Evolutionary conservation across 1,140 invertebrate species (phyloP), one percentile per base, ranked within the genome.

Genomic region (Drosophila mauritiana): DNA sequence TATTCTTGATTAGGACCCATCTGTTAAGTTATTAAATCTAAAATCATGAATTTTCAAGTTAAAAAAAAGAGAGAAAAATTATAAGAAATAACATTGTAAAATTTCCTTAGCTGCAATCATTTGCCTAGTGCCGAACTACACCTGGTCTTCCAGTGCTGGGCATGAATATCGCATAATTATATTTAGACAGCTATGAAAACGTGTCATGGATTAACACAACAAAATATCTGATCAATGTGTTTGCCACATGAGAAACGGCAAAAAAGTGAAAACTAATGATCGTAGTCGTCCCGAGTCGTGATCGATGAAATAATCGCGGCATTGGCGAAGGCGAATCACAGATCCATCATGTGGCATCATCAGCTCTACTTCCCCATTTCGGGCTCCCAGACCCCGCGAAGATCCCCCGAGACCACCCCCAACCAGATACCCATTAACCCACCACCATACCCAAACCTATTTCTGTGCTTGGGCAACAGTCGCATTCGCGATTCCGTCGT

Each of bases 291-390:
- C 22, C 27, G 39, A 40, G 56, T 68, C 64, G 64, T 68, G 64
- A 68, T 68, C 64, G 64, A 68, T 65, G 61, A 68, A 68, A 68
- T 65, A 68, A 52, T 68, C 39, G 46, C 37, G 37, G 25, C 31
- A 31, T 1, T 10, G 31, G 7, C 8, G 31, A 10, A 31, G 31
- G 31, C 46, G 31, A 65, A 53, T 61, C 39, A 12, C 25, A 11
- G 17, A 42, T 61, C 59, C 53, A 34, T 59, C 17, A 37, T 25
- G 11, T 40, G 58, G 37, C 52, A 36, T 22, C 37, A 58, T 10
- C 36, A 36, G 20, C 39, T 46, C 25, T 20, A 36, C 27, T 59
- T 53, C 46, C 64, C 59, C 31, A 34, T 22, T 22, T 68, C 36
- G 15, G 59, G 39, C 42, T 61, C 63, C 34, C 63, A 37, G 25